Base-by-base conservation (phyloP, 2,888 invertebrate species). In the Plebejus argus region DNA sequence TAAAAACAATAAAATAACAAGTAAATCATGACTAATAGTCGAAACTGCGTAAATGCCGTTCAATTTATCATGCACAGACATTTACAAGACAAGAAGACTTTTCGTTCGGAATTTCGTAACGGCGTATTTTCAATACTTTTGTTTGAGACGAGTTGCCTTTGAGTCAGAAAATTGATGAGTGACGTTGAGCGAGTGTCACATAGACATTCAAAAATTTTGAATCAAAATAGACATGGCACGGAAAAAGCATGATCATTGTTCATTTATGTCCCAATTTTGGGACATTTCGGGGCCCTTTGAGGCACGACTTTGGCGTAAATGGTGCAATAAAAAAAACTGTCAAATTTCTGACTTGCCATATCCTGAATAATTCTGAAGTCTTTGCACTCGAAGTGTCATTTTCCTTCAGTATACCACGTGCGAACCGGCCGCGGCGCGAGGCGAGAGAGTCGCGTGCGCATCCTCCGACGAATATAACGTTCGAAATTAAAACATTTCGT, bases 401-500 rank as follows among this genome's bases (percentile, higher is more conserved):
- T 83, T 83, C 80, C 77, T 66, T 66, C 66, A 23, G 3, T 61
- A 15, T 28, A 33, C 66, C 66, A 66, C 66, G 66, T 66, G 66
- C 33, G 28, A 33, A 15, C 20, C 66, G 66, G 28, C 66, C 28
- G 66, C 66, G 66, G 15, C 66, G 28, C 66, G 66, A 15, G 53
- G 8, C 74, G 74, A 15, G 86, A 86, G 85, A 85, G 85, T 83
- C 89, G 87, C 88, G 84, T 87, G 89, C 92, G 91, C 91, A 91
- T 85, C 85, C 89, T 83, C 84, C 89, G 88, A 85, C 89, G 88
- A 88, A 90, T 90, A 89, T 89, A 89, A 90, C 92, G 92, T 90
- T 87, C 85, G 86, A 89, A 88, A 86, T 88, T 88, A 87, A 89
- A 90, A 86, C 86, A 87, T 85, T 88, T 84, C 86, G 33, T 76